Evolutionary conservation across 2,797 vertebrate genomes (phyloP), one percentile per base, ranked within the genome.

Genomic region (Otolemur crassicaudatus): DNA sequence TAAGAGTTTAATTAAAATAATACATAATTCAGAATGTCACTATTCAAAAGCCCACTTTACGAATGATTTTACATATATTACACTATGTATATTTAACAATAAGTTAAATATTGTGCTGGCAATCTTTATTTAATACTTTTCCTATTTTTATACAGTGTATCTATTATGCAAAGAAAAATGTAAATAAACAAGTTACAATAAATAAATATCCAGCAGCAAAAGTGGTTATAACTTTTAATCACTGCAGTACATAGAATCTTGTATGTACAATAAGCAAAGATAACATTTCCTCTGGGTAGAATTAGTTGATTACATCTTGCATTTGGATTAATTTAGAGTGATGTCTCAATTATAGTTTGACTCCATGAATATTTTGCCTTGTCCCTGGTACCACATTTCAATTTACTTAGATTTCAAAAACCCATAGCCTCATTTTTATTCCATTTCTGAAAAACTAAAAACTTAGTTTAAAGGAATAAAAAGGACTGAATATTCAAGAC

Each of bases 311-410:
- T 93, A n/a, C 16, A 77, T 23, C 20, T 75, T 93, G 7, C 23
- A 76, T 93, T 95, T 80, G 23, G 7, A 84, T 72, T 89, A 56
- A 58, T 69, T 90, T 96, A 67, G 56, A 90, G 23, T 76, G 70
- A 70, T 85, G 11, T 87, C 40, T 81, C 63, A 67, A 77, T 89
- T 46, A 80, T 34, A 87, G 17, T 43, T 79, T 84, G n/a, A 76
- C 61, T 49, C 53, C 25, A 40, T 67, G 22, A 91, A 69, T 77
- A 96, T 73, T 84, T 84, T 94, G 81, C 27, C 27, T 92, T 95
- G n/a, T 73, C 7, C 7, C 5, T 61, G 1, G 10, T 27, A 80
- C 11, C 13, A 91, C 2, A 93, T 10, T 76, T 87, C 6, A 92
- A 10, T 53, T 72, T 65, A 43, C 19, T 61, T 37, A 16, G 46